Base-by-base conservation (phyloP, 2,797 vertebrate genomes). In the Prunella strophiata region DNA sequence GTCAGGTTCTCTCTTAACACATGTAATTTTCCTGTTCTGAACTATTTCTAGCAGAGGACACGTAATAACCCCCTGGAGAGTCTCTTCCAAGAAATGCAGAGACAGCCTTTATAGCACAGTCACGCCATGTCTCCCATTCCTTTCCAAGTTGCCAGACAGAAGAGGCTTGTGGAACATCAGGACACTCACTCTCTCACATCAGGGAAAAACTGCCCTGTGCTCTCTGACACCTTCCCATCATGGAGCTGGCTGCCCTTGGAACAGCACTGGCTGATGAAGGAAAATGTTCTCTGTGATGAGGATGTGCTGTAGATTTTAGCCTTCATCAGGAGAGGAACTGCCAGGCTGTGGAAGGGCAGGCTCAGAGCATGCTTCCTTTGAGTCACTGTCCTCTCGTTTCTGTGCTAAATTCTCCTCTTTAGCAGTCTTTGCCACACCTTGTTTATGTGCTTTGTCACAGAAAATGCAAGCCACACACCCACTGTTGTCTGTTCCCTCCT, bases 71-170 rank as follows among this genome's bases (percentile, higher is more conserved):
- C 78, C 63, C 47, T 13, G 4, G n/a, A 85, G 32, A 52, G 13
- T 34, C 47, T 78, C 34, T 81, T 96, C 58, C 50, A 65, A 65
- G 43, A 83, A 91, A 27, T 52, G 32, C n/a, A 74, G 71, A 55
- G 23, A 43, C 20, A 59, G 16, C 30, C 52, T 67, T 67, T 42
- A 16, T n/a, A 30, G 57, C 29, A 14, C 17, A 40, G 30, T 58
- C 10, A 27, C 4, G 0, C 27, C 0, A 0, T 48, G 20, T 38
- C 14, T n/a, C n/a, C 26, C 13, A 79, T 71, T 43, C 3, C 51
- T 68, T 76, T 57, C 3, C 1, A 62, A 88, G 50, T 12, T 0
- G 0, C 13, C 25, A 54, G 47, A 61, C 19, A 77, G 40, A 86
- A 90, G 4, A 67, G 7, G 4, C 1, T 1, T 55, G 27, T 38